Evolutionary conservation across 2,888 invertebrate genomes (phyloP).

Genomic region (Rhopalosiphum nymphaeae): DNA sequence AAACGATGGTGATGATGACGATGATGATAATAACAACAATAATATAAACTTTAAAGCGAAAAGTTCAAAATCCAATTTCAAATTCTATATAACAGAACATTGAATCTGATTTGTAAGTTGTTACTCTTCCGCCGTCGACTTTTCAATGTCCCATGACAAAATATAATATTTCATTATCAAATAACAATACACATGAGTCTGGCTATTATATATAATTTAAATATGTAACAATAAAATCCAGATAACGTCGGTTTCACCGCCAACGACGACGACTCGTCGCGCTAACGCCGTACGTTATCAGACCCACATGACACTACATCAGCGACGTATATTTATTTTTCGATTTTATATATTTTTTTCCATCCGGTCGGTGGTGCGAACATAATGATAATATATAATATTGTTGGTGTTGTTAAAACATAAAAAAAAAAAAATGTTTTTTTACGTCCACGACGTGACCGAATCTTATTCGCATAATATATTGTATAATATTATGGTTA

Average conservation of each 20-base stretch:
- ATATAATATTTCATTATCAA: constrained; percentile 8
- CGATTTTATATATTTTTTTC: neutral
- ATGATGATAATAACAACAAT: neutral
- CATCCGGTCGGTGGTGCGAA: neutral
- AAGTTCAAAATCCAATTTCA: constrained; percentile 56
- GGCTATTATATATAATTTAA: neutral
- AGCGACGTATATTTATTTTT: neutral
- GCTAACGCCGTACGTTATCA: neutral
- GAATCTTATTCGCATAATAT: constrained; percentile 41
- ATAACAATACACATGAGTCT: neutral
- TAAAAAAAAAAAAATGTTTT: neutral
- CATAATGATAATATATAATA: neutral
- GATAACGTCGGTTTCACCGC: neutral
- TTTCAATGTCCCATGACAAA: neutral
- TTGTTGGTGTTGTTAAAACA: neutral
- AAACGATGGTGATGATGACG: neutral
- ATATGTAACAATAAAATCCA: neutral
- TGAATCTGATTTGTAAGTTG: constrained; percentile 46
- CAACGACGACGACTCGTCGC: neutral
- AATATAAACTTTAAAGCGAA: constrained; percentile 52
- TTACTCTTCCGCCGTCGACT: neutral
- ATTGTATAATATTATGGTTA: neutral
- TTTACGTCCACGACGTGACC: constrained; percentile 56
- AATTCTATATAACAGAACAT: constrained; percentile 36
- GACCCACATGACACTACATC: neutral